Conservation (phyloP, 1,140 invertebrate species). For the Protaetia brevitarsis region DNA sequence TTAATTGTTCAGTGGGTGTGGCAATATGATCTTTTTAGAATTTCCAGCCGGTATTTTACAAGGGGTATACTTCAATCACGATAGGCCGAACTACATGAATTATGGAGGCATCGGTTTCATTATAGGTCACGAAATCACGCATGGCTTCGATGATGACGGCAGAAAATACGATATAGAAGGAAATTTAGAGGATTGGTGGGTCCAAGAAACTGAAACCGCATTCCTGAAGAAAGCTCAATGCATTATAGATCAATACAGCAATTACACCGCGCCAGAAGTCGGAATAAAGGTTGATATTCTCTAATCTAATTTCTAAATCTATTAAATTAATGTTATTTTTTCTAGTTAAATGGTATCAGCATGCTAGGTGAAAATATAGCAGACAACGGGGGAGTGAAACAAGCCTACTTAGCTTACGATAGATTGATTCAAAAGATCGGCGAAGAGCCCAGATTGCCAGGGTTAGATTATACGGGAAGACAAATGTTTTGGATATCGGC, state of each 20-base stretch:
- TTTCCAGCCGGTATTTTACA: conserved; percentile 77
- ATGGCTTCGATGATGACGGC: conserved; percentile 82
- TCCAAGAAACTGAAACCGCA: conserved; percentile 45
- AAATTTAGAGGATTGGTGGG: conserved; percentile 66
- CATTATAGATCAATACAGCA: conserved; percentile 68
- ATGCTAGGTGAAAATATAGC: conserved; percentile 68
- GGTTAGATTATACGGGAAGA: conserved; percentile 48
- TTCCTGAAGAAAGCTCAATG: conserved; percentile 63
- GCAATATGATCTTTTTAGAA: too few relatives aligned
- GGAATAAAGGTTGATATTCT: background rate
- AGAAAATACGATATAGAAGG: conserved; percentile 89
- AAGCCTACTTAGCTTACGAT: conserved; percentile 59
- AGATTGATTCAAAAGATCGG: conserved; percentile 47
- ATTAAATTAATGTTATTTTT: conserved; percentile 20
- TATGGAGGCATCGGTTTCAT: conserved; percentile 71
- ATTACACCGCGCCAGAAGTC: conserved; percentile 54
- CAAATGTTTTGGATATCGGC: conserved; percentile 78
- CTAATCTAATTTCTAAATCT: conserved; percentile 32
- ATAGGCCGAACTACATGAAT: conserved; percentile 71
- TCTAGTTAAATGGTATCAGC: conserved; percentile 46
- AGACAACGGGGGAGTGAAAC: conserved; percentile 65
- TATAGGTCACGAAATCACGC: conserved; percentile 61
- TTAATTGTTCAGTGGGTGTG: too few relatives aligned
- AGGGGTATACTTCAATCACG: conserved; percentile 66
- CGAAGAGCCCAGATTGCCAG: conserved; percentile 50